A percentile compares a stretch with the other conserved stretches of the same genome.
These are phyloP conservation scores for Osedax frankpressi DNA, from an alignment of 2,888 invertebrate genomes.

Conservation along the genomic window DNA sequence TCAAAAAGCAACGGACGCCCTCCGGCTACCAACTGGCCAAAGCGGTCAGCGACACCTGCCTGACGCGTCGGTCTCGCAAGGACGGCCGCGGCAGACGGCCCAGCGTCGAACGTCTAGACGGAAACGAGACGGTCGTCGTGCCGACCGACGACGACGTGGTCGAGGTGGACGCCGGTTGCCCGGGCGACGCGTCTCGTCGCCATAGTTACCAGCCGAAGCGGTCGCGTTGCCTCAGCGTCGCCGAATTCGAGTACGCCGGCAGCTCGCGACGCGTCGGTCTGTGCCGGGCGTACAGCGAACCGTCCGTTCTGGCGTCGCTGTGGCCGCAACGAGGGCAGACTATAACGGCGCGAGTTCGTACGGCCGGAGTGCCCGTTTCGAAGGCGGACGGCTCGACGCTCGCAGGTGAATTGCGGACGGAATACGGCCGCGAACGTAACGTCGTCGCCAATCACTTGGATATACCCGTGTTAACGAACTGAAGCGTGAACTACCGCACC, in stretches of 20 bases:
- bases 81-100: background rate
- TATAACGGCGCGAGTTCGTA: too few species aligned
- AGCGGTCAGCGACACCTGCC: background rate
- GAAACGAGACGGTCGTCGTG: background rate
- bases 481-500: too few species aligned
- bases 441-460: too few species aligned
- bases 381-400: background rate
- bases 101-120: background rate
- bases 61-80: background rate
- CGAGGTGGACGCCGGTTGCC: background rate
- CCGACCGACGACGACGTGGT: background rate
- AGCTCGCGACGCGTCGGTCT: background rate
- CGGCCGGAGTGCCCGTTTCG: too few species aligned
- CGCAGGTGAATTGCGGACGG: background rate
- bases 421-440: conserved; percentile 22
- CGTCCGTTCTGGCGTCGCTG: background rate
- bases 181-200: background rate
- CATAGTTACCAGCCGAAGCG: background rate
- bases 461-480: too few species aligned
- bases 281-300: background rate
- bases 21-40: background rate
- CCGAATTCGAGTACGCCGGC: background rate
- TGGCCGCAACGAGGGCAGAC: background rate
- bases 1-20: background rate
- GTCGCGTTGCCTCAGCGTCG: background rate